Conservation (phyloP, 2,888 invertebrate genomes). For the Aricia artaxerxes region DNA sequence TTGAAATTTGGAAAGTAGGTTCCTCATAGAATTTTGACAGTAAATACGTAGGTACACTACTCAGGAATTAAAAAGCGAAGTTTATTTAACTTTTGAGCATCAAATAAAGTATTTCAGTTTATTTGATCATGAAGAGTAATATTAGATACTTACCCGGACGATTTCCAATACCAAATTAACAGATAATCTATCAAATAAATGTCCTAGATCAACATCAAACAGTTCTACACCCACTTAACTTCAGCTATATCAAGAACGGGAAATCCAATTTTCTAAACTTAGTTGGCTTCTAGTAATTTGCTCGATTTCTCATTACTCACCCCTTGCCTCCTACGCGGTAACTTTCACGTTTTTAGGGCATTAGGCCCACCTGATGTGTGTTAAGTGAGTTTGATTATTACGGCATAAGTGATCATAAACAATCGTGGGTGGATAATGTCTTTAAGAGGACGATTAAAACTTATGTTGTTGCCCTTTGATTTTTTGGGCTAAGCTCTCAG, state of each 20-base stretch:
- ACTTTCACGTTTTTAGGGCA: conserved; percentile 13
- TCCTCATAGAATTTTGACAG: too few relatives aligned
- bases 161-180: not conserved
- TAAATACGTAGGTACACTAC: too few relatives aligned
- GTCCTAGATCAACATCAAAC: not conserved
- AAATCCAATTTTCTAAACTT: conserved; percentile 23
- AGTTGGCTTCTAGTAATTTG: conserved; percentile 20
- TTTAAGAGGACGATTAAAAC: not conserved
- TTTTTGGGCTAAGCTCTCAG: not conserved
- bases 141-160: too few relatives aligned
- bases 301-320: conserved; percentile 25
- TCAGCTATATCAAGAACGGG: not conserved
- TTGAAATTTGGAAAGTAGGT: too few relatives aligned
- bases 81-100: too few relatives aligned
- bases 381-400: not conserved
- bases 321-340: conserved; percentile 7
- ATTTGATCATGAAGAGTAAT: too few relatives aligned
- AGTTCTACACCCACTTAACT: conserved; percentile 4
- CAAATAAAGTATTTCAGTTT: too few relatives aligned
- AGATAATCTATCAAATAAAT: not conserved
- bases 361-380: conserved; percentile 4
- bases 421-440: not conserved
- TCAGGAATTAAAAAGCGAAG: too few relatives aligned
- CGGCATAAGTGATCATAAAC: not conserved
- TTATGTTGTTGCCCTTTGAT: not conserved